Percentiles rank a stretch among this genome's conserved stretches.
Conservation (phyloP, 2,113 vertebrate species). For the Tachuris rubrigastra region DNA sequence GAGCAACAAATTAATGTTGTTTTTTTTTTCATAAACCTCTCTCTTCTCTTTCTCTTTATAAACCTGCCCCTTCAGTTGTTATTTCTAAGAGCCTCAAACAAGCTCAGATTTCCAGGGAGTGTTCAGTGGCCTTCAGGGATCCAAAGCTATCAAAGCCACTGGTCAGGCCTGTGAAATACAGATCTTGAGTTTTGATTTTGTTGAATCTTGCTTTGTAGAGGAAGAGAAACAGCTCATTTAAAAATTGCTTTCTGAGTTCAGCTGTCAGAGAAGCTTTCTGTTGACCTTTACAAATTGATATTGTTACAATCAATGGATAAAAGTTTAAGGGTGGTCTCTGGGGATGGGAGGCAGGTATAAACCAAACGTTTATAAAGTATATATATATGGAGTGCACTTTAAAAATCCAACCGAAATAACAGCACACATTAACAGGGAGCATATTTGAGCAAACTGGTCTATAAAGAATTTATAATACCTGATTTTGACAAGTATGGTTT, state of each 20-base stretch:
- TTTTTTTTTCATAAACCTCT: neutral
- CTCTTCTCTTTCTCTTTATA: neutral
- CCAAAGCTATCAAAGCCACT: neutral
- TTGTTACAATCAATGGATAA: constrained; percentile 19
- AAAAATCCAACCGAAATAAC: neutral
- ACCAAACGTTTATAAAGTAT: constrained; percentile 11
- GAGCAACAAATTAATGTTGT: neutral
- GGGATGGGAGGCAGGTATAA: neutral
- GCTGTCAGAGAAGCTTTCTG: constrained; percentile 23
- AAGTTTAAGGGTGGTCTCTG: constrained; percentile 12
- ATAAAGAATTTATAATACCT: neutral
- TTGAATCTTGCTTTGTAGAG: neutral
- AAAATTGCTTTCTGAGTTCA: constrained; percentile 15
- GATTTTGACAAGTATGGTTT: neutral
- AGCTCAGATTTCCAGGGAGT: neutral
- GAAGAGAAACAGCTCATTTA: constrained; percentile 12
- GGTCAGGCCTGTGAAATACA: neutral
- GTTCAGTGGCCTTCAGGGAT: neutral
- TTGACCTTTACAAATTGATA: constrained; percentile 53
- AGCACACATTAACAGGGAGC: neutral
- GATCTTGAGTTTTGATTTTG: neutral
- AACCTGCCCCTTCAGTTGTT: neutral
- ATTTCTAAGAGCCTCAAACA: neutral
- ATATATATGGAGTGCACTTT: neutral
- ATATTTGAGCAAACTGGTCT: neutral